Evolutionary conservation across 2,113 vertebrate genomes (phyloP), one percentile per base, ranked within the genome.

Genomic region (Lota lota): DNA sequence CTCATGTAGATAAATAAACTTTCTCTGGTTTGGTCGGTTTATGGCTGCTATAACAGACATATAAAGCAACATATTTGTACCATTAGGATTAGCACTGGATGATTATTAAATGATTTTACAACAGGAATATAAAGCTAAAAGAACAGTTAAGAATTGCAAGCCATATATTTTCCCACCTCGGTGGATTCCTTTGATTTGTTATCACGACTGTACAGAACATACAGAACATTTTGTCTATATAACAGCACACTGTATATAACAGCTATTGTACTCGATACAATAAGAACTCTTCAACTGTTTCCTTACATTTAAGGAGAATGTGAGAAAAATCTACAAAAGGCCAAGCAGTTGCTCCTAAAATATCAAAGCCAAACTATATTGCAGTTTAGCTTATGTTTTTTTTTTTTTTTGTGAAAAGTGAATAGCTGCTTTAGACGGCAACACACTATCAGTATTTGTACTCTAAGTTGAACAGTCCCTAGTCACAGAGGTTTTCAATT

Each of bases 1-100:
- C 81, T 80, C 21, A 83, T 78, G 77, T 86, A 85, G 79, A 83
- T 83, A 85, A 86, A 88, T 90, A 82, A 83, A 50, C 82, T 72
- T 72, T 63, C 61, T 86, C 66, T 86, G 19, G 20, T 65, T 53
- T 16, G 59, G 72, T 74, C 57, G 64, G 50, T 79, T 56, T 82
- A 76, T 68, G 80, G 72, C 69, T 79, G 40, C 19, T 64, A 20
- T 50, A 40, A 16, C 63, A 18, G n/a, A 56, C 53, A 56, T 56
- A 57, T 69, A 63, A 33, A 63, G 33, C 58, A 20, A 59, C 20
- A 22, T 20, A 21, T 59, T 10, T 47, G 40, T 47, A 47, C 40
- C 40, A 47, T 47, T 47, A 19, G n/a, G 58, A 22, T 12, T 12
- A 21, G 58, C n/a, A 59, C 5, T 22, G 78, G 33, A 76, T 78